Base-by-base conservation (phyloP, 2,888 invertebrate species). In the Pteria penguin region DNA sequence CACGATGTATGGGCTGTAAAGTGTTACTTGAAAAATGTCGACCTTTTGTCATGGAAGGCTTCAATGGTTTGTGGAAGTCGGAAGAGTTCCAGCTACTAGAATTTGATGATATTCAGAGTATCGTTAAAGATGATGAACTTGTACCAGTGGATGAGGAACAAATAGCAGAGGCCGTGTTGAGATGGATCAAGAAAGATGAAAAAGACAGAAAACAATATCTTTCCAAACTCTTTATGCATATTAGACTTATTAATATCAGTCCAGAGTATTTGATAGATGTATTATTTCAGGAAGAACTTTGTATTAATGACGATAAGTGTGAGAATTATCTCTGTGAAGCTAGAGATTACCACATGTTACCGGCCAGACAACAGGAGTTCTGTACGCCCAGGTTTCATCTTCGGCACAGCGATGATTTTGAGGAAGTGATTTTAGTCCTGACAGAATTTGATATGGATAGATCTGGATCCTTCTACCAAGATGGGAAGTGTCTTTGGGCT, bases 71-170 rank as follows among this genome's bases (percentile, higher is more conserved):
- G 2, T 84, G 84, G 81, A 81, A 82, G 68, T 61, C 68, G 0
- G 74, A 79, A 2, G 81, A 82, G 29, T 84, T 82, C 70, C 62
- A 60, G 18, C 69, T 70, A 4, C 72, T 84, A 4, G 68, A 78
- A n/a, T 36, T 76, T 3, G 81, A 82, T 8, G 82, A 84, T 31
- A 26, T 84, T 4, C 70, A 79, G 32, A 72, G 69, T 22, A 82
- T 84, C 29, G 78, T 84, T n/a, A 68, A 66, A 11, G 81, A 84
- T 31, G 84, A 84, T 61, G 75, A 76, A 29, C 63, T 84, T 14
- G 81, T 82, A 1, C 79, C 81, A 1, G 60, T 82, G 18, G 84
- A 84, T 57, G 84, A 84, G 58, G 84, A 84, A 55, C 82, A 82
- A 57, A 82, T 84, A 22, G 81, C 81, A 70, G 84, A 84, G 54